phyloP scores from a whole-genome alignment of 2,888 invertebrate species.

The Zygothrica quintamaculata region DNA sequence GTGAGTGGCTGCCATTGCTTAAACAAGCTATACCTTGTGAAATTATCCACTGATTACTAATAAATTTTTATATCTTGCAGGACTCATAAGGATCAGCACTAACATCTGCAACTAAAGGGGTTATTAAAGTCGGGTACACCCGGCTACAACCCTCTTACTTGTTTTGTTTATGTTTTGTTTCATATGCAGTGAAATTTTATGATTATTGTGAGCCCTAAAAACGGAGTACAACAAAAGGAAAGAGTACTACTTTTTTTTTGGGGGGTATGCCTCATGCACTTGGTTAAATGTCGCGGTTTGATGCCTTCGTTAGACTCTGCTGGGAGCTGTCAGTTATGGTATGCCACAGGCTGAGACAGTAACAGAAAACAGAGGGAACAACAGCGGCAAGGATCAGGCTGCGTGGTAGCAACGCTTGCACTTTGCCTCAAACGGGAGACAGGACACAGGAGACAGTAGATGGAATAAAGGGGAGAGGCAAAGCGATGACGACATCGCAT shows the following conservation, averaged over 20 bases:
- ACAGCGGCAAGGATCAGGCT: slow-evolving; percentile 19
- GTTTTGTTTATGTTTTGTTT: slow-evolving; percentile 74
- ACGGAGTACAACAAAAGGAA: slow-evolving; percentile 22
- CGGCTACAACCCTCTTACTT: too few species aligned
- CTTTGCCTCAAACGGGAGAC: slow-evolving; percentile 5
- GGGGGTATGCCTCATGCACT: slow-evolving; percentile 29
- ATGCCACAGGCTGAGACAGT: slow-evolving; percentile 7
- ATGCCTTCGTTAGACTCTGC: slow-evolving; percentile 59
- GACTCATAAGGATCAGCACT: too few species aligned
- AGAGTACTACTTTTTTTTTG: slow-evolving; percentile 52
- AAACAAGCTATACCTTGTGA: too few species aligned
- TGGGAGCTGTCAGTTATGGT: slow-evolving; percentile 24
- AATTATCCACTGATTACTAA: too few species aligned
- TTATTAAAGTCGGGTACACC: too few species aligned
- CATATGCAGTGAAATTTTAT: slow-evolving; percentile 77
- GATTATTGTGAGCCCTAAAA: slow-evolving; percentile 56
- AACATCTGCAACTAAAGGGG: too few species aligned
- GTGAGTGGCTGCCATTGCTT: too few species aligned
- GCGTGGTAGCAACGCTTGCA: slow-evolving; percentile 34
- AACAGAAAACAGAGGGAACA: background rate
- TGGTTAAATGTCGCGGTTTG: slow-evolving; percentile 70
- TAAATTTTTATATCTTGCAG: too few species aligned
- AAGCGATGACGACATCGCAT: slow-evolving; percentile 49
- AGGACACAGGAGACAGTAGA: too few species aligned
- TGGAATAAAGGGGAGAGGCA: too few species aligned